phyloP scores from a whole-genome alignment of 2,888 invertebrate species.

The Tanypteryx hageni region DNA sequence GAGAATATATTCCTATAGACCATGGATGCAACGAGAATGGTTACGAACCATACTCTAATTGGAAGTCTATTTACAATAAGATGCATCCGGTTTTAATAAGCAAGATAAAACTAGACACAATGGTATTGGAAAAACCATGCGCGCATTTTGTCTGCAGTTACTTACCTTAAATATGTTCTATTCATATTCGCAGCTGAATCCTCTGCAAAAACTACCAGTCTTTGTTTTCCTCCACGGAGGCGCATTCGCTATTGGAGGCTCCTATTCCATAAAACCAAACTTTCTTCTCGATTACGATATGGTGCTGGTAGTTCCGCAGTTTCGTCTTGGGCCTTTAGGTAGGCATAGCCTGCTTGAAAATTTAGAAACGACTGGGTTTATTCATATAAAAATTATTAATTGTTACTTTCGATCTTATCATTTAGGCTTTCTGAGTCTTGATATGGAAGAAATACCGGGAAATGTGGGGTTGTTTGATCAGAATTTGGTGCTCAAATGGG shows the following conservation, averaged over 20 bases:
- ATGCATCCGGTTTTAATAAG: too few species aligned
- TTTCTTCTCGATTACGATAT: conserved; percentile 62
- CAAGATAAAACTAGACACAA: too few species aligned
- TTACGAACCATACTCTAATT: too few species aligned
- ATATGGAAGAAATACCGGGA: conserved; percentile 59
- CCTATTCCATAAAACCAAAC: conserved; percentile 5
- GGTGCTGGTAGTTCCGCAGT: conserved; percentile 57
- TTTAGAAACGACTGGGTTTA: background rate
- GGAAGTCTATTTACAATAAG: too few species aligned
- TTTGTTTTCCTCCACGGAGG: conserved; percentile 61
- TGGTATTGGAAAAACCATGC: too few species aligned
- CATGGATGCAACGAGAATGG: too few species aligned
- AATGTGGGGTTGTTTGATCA: conserved; percentile 62
- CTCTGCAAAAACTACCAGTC: conserved; percentile 31
- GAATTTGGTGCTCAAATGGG: conserved; percentile 59
- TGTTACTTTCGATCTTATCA: background rate
- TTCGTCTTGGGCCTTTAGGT: conserved; percentile 65
- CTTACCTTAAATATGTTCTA: too few species aligned
- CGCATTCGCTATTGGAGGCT: conserved; percentile 37
- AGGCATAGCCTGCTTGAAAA: background rate
- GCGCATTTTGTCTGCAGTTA: too few species aligned
- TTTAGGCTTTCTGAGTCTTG: conserved; percentile 46
- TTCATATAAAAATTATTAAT: background rate
- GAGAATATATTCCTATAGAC: background rate
- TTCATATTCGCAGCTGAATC: background rate